Conservation (phyloP, 2,797 vertebrate genomes). For the Rhinichthys osculus region DNA sequence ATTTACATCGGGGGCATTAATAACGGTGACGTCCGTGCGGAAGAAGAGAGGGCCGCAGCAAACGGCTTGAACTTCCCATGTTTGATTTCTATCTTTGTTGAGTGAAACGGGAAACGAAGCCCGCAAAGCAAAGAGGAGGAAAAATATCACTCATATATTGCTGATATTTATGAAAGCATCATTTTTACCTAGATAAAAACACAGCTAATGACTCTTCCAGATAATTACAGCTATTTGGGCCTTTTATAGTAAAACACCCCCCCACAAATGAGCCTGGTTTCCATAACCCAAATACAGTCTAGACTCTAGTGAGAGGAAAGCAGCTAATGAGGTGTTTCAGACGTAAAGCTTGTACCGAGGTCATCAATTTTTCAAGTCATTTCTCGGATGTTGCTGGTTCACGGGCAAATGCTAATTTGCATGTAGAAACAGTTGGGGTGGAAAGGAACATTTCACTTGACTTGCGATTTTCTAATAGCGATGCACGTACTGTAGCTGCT, state of each 20-base stretch:
- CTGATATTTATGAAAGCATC: background rate
- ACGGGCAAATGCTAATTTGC: slow-evolving; percentile 38
- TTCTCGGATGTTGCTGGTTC: slow-evolving; percentile 42
- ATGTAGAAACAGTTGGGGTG: slow-evolving; percentile 18
- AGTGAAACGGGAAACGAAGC: background rate
- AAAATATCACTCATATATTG: background rate
- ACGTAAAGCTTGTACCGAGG: slow-evolving; percentile 42
- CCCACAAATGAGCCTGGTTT: slow-evolving; percentile 23
- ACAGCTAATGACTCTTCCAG: slow-evolving; percentile 35
- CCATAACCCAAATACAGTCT: slow-evolving; percentile 25
- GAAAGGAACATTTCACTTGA: slow-evolving; percentile 30
- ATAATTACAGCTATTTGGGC: slow-evolving; percentile 56
- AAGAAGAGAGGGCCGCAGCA: slow-evolving; percentile 11
- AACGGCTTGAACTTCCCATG: slow-evolving; percentile 41
- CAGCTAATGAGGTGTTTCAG: slow-evolving; percentile 54
- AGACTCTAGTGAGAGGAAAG: slow-evolving; percentile 34
- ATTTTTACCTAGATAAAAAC: slow-evolving; percentile 22
- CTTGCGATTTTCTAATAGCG: background rate
- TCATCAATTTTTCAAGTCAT: slow-evolving; percentile 49
- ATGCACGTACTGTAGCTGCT: background rate
- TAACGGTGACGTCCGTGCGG: slow-evolving; percentile 25
- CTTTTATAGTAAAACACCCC: slow-evolving; percentile 28
- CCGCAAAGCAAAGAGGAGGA: background rate
- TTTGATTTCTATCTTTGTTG: slow-evolving; percentile 34
- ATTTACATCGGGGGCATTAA: slow-evolving; percentile 55